phyloP scores from a whole-genome alignment of 2,113 vertebrate genomes.

The Oplegnathus fasciatus region DNA sequence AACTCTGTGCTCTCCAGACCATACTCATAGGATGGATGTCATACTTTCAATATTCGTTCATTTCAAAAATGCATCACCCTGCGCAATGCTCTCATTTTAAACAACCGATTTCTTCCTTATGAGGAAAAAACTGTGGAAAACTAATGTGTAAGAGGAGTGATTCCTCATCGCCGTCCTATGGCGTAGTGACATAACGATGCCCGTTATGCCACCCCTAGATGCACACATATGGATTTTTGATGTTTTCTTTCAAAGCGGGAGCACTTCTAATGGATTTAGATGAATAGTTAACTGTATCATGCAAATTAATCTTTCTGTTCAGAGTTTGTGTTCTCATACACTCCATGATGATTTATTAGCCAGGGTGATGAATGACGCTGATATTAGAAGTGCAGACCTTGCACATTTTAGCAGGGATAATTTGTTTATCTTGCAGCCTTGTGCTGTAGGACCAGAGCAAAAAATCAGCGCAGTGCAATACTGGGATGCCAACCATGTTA shows the following conservation, averaged over 20 bases:
- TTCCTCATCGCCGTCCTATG: slow-evolving; percentile 35
- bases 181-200: slow-evolving; percentile 9
- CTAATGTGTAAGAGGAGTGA: slow-evolving; percentile 14
- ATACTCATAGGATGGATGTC: slow-evolving; percentile 29
- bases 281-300: slow-evolving; percentile 41
- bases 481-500: slow-evolving; percentile 17
- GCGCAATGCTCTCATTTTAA: slow-evolving; percentile 10
- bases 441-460: slow-evolving; percentile 8
- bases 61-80: slow-evolving; percentile 42
- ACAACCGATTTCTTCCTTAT: slow-evolving; percentile 59
- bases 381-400: slow-evolving; percentile 64
- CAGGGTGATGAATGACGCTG: slow-evolving; percentile 73
- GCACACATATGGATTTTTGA: slow-evolving; percentile 36
- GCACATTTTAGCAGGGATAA: slow-evolving; percentile 56
- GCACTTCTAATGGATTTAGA: slow-evolving; percentile 47
- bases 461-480: neutral
- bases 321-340: slow-evolving; percentile 72
- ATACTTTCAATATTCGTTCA: slow-evolving; percentile 36
- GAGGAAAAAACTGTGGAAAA: slow-evolving; percentile 40
- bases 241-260: slow-evolving; percentile 55
- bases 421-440: slow-evolving; percentile 72
- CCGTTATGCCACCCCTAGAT: slow-evolving; percentile 11
- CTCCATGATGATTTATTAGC: slow-evolving; percentile 72
- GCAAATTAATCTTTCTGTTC: slow-evolving; percentile 76
- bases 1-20: slow-evolving; percentile 50